Evolutionary conservation across 2,113 vertebrate species (phyloP).

Genomic region (Tragelaphus scriptus): DNA sequence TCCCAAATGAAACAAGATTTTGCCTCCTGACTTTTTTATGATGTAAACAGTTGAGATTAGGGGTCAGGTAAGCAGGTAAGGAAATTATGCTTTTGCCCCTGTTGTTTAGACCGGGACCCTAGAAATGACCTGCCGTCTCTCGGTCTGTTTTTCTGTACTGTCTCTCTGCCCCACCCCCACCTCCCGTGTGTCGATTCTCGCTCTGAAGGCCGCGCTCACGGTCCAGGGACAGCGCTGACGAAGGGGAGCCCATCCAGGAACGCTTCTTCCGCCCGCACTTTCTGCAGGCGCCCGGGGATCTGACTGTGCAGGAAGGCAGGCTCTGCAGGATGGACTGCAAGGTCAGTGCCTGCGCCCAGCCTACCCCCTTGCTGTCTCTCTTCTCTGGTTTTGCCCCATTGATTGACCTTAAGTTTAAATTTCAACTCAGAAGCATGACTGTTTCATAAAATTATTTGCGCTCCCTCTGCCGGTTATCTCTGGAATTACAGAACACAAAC

Average conservation of each 20-base stretch:
- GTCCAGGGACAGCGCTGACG: conserved; percentile 96
- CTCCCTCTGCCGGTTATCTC: conserved; percentile 64
- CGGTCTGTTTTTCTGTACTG: neutral
- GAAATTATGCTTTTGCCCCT: neutral
- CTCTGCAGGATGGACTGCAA: conserved; percentile 99
- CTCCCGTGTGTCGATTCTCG: neutral
- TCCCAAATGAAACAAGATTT: neutral
- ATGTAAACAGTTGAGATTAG: neutral
- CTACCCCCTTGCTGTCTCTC: neutral
- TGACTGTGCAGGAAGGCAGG: conserved; percentile 95
- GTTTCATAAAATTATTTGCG: neutral
- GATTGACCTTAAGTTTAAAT: neutral
- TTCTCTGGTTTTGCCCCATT: neutral
- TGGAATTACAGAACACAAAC: conserved; percentile 6
- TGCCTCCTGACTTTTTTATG: neutral
- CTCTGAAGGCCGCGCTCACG: conserved; percentile 91
- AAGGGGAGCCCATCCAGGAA: conserved; percentile 97
- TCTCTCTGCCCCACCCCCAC: neutral
- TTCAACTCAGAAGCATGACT: neutral
- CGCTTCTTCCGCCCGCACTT: conserved; percentile 99
- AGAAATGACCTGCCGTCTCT: neutral
- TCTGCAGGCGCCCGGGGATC: conserved; percentile 96
- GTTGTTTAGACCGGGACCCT: neutral
- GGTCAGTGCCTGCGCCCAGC: conserved; percentile 73
- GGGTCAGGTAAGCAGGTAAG: neutral